These are phyloP conservation scores for Cyanocitta stelleri DNA, from an alignment of 2,113 vertebrate genomes.

Conservation along the genomic window DNA sequence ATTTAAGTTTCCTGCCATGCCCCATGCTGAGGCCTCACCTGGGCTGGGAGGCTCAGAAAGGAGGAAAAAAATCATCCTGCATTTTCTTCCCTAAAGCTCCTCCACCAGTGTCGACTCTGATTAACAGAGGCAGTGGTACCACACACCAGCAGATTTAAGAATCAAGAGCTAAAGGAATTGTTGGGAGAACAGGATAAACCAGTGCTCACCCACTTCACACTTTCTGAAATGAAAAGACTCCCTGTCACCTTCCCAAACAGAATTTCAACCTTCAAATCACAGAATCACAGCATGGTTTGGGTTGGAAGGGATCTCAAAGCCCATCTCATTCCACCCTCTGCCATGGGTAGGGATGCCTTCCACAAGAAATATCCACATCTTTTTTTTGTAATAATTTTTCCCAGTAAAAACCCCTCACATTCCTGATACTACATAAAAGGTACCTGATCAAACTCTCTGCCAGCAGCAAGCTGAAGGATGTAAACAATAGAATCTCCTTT, in stretches of 20 bases:
- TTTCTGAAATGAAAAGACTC: neutral
- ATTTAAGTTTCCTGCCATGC: neutral
- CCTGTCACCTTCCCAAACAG: neutral
- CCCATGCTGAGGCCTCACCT: neutral
- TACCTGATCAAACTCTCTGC: conserved; percentile 78
- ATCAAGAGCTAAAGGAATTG: neutral
- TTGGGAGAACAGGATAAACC: neutral
- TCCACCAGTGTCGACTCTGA: neutral
- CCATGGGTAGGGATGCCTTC: neutral
- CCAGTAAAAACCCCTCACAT: rapidly evolving
- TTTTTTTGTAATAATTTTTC: neutral
- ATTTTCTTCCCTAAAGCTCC: neutral
- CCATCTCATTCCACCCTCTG: neutral
- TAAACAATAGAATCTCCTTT: conserved; percentile 81
- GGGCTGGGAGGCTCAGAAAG: neutral
- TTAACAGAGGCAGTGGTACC: neutral
- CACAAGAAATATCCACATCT: neutral
- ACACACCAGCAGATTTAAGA: neutral
- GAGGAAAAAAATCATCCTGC: too few species aligned
- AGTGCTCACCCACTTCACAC: neutral
- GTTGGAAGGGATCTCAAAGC: neutral
- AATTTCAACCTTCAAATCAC: neutral
- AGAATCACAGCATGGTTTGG: neutral
- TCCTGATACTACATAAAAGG: neutral
- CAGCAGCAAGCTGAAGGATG: conserved; percentile 74